phyloP scores from a whole-genome alignment of 53 echinoderm and acorn worm genomes.

The Holothuria leucospilota region DNA sequence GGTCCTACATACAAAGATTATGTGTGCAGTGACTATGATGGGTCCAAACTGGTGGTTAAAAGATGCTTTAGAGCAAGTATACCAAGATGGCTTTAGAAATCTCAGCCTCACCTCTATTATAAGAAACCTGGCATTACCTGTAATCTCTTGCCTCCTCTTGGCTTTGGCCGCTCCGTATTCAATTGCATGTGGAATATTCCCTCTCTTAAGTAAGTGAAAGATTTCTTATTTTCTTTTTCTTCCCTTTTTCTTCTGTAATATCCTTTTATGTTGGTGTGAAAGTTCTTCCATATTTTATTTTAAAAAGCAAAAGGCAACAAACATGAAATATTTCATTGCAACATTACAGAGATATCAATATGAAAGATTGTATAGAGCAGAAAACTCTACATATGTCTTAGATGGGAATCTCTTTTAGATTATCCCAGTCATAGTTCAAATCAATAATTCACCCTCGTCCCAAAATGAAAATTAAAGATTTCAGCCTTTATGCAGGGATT shows the following conservation, averaged over 20 bases:
- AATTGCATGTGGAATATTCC: conserved; percentile 79
- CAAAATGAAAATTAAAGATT: too few relatives aligned
- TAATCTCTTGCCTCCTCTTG: conserved; percentile 78
- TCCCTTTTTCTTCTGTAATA: background rate
- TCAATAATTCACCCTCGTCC: too few relatives aligned
- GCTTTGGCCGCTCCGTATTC: conserved; percentile 83
- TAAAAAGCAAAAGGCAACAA: background rate
- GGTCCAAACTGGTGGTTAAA: conserved; percentile 99
- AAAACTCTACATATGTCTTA: too few relatives aligned
- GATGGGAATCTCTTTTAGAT: too few relatives aligned
- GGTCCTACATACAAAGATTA: conserved; percentile 94
- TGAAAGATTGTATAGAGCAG: too few relatives aligned
- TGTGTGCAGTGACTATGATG: conserved; percentile 99
- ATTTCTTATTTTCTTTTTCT: background rate
- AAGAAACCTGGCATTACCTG: conserved; percentile 80
- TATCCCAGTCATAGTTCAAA: too few relatives aligned
- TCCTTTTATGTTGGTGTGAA: too few relatives aligned
- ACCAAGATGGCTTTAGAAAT: conserved; percentile 95
- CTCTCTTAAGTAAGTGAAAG: conserved; percentile 76
- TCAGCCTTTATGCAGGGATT: too few relatives aligned
- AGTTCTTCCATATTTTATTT: too few relatives aligned
- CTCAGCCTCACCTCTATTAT: conserved; percentile 84
- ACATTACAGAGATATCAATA: too few relatives aligned
- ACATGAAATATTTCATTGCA: background rate
- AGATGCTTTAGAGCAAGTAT: conserved; percentile 93